phyloP scores from a whole-genome alignment of 1,140 invertebrate genomes.

The Dreissena rostriformis region DNA sequence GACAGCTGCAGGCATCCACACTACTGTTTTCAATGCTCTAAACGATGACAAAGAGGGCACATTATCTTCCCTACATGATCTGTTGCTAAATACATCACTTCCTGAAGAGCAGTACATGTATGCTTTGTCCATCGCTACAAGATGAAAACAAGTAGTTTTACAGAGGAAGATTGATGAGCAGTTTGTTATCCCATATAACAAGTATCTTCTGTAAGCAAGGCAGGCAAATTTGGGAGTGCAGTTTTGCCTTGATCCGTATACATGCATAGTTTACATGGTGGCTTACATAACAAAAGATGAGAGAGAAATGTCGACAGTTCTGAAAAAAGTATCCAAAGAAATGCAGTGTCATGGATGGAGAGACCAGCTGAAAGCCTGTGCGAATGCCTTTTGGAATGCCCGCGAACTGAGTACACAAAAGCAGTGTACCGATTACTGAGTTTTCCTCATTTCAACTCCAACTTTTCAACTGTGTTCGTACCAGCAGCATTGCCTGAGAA shows the following conservation, averaged over 20 bases:
- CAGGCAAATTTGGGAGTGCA: background rate
- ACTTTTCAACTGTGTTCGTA: background rate
- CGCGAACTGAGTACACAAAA: background rate
- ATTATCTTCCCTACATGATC: background rate
- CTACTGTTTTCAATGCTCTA: background rate
- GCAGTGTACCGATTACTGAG: background rate
- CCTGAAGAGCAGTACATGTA: background rate
- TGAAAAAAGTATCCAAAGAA: background rate
- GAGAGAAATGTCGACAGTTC: background rate
- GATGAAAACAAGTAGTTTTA: background rate
- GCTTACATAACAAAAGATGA: constrained; percentile 7
- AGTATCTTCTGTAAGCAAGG: constrained; percentile 4
- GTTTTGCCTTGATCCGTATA: background rate
- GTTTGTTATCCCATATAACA: constrained; percentile 7
- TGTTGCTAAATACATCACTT: constrained; percentile 6
- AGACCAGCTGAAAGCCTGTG: constrained; percentile 1
- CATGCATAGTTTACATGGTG: background rate
- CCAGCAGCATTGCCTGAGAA: background rate
- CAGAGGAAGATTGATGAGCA: background rate
- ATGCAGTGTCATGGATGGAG: background rate
- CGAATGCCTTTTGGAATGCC: background rate
- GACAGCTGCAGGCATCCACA: background rate
- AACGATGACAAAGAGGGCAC: background rate
- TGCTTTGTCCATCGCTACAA: background rate
- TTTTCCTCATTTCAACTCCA: background rate